These are phyloP conservation scores for Zoroaster sp. DNA, from an alignment of 53 echinoderm and acorn worm genomes.

Conservation along the genomic window DNA sequence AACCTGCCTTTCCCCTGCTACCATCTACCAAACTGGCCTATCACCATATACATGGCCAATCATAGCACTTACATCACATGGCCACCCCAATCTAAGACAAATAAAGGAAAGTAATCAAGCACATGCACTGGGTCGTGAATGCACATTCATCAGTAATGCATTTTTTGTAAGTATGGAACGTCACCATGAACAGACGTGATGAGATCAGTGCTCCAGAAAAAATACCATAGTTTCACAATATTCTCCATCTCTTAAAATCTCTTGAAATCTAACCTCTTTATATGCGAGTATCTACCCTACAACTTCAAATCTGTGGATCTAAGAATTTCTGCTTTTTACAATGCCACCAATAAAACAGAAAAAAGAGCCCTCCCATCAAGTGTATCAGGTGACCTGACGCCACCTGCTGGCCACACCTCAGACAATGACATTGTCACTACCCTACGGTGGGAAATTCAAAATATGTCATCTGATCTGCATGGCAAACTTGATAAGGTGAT, in stretches of 20 bases:
- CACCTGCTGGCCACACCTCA: background rate
- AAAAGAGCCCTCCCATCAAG: background rate
- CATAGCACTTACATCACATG: too few relatives aligned
- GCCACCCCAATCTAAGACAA: too few relatives aligned
- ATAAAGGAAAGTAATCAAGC: too few relatives aligned
- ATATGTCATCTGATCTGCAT: background rate
- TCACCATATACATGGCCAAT: too few relatives aligned
- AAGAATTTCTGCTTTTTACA: background rate
- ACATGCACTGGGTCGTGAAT: too few relatives aligned
- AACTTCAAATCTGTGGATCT: background rate
- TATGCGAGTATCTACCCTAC: background rate
- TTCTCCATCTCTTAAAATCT: background rate
- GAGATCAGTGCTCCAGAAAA: background rate
- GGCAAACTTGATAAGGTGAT: conserved; percentile 8
- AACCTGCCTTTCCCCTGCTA: too few relatives aligned
- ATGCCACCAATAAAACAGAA: background rate
- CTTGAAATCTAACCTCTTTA: background rate
- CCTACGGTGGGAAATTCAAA: background rate
- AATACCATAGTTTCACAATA: background rate
- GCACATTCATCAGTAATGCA: too few relatives aligned
- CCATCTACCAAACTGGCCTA: too few relatives aligned
- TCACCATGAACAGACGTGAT: background rate
- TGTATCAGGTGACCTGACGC: background rate
- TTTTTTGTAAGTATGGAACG: too few relatives aligned
- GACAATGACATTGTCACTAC: background rate